Evolutionary conservation across 2,888 invertebrate species (phyloP).

Genomic region (Kuschelorhynchus macadamiae): DNA sequence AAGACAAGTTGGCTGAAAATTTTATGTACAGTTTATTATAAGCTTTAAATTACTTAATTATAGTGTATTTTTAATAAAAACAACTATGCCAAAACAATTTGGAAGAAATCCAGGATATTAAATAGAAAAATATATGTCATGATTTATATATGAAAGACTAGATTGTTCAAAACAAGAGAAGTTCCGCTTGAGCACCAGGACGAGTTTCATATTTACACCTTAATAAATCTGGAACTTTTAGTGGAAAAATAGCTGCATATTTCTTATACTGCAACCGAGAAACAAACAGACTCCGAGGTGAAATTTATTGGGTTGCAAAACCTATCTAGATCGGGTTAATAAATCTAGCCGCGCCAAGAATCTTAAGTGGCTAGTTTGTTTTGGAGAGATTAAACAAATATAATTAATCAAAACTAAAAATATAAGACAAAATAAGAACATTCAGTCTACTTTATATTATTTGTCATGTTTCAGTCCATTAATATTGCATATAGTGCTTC

Average conservation of each 20-base stretch:
- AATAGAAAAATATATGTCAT: conserved; percentile 1
- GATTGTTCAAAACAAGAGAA: conserved; percentile 1
- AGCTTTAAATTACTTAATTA: too few species aligned
- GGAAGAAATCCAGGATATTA: too few species aligned
- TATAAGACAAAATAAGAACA: neutral
- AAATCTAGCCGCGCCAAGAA: conserved; percentile 63
- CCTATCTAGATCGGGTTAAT: conserved; percentile 31
- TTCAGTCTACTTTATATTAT: neutral
- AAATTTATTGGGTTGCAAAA: conserved; percentile 31
- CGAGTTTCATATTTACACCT: conserved; percentile 20
- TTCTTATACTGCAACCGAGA: conserved; percentile 21
- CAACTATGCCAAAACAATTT: too few species aligned
- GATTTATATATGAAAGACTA: conserved; percentile 2
- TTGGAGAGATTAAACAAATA: conserved; percentile 67
- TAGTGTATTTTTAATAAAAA: too few species aligned
- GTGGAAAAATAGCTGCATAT: conserved; percentile 22
- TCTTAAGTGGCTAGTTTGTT: conserved; percentile 62
- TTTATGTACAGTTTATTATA: too few species aligned
- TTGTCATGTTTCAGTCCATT: neutral
- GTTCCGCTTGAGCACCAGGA: conserved; percentile 7
- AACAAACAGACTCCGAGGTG: conserved; percentile 23
- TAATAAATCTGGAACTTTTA: conserved; percentile 19
- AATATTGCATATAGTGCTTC: too few species aligned
- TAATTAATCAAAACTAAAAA: conserved; percentile 31
- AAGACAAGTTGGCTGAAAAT: too few species aligned